Evolutionary conservation across 2,888 invertebrate genomes (phyloP), one percentile per base, ranked within the genome.

Genomic region (Bellardia bayeri): DNA sequence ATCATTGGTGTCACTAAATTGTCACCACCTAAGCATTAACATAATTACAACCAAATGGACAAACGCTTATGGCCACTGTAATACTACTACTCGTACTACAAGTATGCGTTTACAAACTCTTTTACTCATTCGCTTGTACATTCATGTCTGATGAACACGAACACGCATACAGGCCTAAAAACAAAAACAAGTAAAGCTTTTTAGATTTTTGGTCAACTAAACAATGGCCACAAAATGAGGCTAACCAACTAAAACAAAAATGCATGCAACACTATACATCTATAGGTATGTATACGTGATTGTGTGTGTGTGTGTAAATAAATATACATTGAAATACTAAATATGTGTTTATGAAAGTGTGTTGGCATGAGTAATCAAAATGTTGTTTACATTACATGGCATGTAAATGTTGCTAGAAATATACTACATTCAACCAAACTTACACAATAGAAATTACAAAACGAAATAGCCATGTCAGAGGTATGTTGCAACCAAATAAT

Each of bases 11-110:
- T 88, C 88, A 89, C 87, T 86, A 88, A 88, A 88, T 89, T 89
- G 89, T 91, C 90, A 88, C 88, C 90, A 90, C 89, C 90, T 91
- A 90, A 90, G 91, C 90, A 92, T 91, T 92, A 91, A 91, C 90
- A 90, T 92, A 91, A 92, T 91, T 90, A 90, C 87, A 87, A 84
- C 72, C 75, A 76, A 80, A 81, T 85, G 69, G 49, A 75, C 80
- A 85, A 85, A 81, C 63, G 69, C 80, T 85, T 76, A 68, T 85
- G 84, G 58, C 58, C 61, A 54, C 76, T 69, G 61, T 42, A 40
- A 58, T 61, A 63, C 72, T 71, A 23, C 23, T 23, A 23, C 1
- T 23, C 23, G 23, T 45, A 33, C 49, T 7, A 37, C 37, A 6
- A 37, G 6, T 37, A 45, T 3, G 13, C 4, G 45, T 13, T 8